Evolutionary conservation across 1,140 invertebrate species (phyloP).

Genomic region (Lanistes nyassanus): DNA sequence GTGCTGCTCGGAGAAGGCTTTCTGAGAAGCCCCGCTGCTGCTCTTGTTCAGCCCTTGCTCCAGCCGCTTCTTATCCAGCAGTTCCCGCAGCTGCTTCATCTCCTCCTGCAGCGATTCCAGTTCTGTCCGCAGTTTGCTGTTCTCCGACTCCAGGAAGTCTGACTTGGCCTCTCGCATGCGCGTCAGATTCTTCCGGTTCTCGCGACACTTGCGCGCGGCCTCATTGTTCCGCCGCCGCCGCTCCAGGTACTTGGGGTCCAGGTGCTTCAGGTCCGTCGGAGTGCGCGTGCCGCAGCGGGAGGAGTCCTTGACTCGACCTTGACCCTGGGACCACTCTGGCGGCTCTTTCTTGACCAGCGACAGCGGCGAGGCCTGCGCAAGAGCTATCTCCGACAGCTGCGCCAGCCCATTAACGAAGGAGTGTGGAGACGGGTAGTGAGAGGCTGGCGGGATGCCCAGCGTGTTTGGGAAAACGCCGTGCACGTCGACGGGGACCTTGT

Average conservation of each 20-base stretch:
- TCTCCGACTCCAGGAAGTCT: slow-evolving; percentile 71
- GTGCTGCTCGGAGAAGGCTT: slow-evolving; percentile 22
- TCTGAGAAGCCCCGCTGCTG: background rate
- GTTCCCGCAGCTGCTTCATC: slow-evolving; percentile 85
- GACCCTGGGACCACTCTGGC: background rate
- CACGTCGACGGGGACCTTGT: slow-evolving; percentile 46
- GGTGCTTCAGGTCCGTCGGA: slow-evolving; percentile 32
- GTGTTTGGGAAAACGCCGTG: slow-evolving; percentile 10
- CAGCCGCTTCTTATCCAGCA: slow-evolving; percentile 65
- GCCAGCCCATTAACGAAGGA: slow-evolving; percentile 52
- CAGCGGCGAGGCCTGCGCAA: slow-evolving; percentile 50
- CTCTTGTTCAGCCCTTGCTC: slow-evolving; percentile 41
- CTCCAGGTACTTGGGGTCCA: slow-evolving; percentile 58
- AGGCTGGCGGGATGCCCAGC: slow-evolving; percentile 20
- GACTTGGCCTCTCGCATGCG: slow-evolving; percentile 67
- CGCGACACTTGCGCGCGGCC: slow-evolving; percentile 61
- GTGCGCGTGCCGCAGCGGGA: background rate
- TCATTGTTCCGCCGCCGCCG: slow-evolving; percentile 61
- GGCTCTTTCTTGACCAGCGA: slow-evolving; percentile 42
- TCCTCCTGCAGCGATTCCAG: slow-evolving; percentile 89
- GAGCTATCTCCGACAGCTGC: slow-evolving; percentile 59
- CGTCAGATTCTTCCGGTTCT: slow-evolving; percentile 61
- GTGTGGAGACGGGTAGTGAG: slow-evolving; percentile 36
- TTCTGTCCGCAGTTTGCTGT: slow-evolving; percentile 82
- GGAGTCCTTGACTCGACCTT: background rate